These are phyloP conservation scores for Ommatoiulus sabulosus DNA, from an alignment of 2,888 invertebrate species.

Conservation along the genomic window DNA sequence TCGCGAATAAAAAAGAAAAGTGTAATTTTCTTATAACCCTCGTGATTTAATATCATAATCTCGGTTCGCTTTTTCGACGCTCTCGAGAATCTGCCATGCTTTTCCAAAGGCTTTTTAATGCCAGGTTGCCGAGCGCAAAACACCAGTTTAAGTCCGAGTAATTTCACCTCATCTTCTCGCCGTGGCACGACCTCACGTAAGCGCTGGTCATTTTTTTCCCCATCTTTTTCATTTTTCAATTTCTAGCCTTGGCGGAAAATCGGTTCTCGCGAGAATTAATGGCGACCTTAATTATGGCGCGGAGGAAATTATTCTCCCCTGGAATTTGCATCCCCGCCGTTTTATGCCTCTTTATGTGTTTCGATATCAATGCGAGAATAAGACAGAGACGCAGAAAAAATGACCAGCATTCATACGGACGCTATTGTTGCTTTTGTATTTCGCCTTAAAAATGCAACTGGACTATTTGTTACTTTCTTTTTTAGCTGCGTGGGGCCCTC, in stretches of 20 bases:
- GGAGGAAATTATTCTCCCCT: not conserved
- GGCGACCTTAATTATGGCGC: not conserved
- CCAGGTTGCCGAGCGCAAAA: not conserved
- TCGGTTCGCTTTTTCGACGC: not conserved
- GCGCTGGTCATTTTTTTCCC: not conserved
- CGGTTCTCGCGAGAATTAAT: not conserved
- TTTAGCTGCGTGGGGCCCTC: not conserved
- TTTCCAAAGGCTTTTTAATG: not conserved
- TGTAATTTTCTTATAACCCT: not conserved
- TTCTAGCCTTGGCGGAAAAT: not conserved
- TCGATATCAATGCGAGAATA: not conserved
- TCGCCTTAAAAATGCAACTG: not conserved
- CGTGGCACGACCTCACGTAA: slow-evolving; percentile 28
- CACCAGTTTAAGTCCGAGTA: not conserved
- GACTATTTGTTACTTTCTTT: not conserved
- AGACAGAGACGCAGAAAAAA: not conserved
- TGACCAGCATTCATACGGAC: not conserved
- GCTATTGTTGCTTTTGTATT: not conserved
- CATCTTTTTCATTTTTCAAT: not conserved
- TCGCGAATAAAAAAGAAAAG: not conserved
- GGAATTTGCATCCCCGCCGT: slow-evolving; percentile 30
- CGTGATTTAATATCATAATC: slow-evolving; percentile 43
- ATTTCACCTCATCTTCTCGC: slow-evolving; percentile 32
- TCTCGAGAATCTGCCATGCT: not conserved
- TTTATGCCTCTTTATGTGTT: not conserved